Evolutionary conservation across 2,797 vertebrate genomes (phyloP), one percentile per base, ranked within the genome.

Genomic region (Astyanax mexicanus): DNA sequence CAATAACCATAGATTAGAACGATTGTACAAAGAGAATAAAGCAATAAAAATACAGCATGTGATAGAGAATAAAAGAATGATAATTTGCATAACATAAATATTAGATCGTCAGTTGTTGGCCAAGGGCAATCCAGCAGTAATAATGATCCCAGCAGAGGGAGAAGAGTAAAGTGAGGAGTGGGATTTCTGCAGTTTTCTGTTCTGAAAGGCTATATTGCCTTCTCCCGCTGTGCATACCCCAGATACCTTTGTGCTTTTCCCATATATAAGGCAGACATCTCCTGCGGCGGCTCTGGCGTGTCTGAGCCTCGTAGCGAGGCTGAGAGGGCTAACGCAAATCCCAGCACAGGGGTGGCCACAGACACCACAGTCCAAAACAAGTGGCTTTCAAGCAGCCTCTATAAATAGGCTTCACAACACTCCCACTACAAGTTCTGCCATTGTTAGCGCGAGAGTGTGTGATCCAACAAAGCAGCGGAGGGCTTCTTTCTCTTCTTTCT

Each of bases 391-490:
- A 69, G 3, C 49, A 55, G 10, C 6, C 64, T 47, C 23, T 78
- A 75, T 57, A 86, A 80, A 86, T 81, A 85, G 80, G 35, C 62
- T 66, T 77, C 32, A 58, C 49, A 58, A 86, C 69, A 68, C 74
- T 61, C 52, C 29, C 57, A 69, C 45, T 29, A 57, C 54, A 45
- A 29, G 29, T 44, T 68, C 17, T 55, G 61, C 35, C 25, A 75
- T 60, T 62, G 54, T 54, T 67, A 54, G 51, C 9, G 17, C 54
- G 17, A 62, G 44, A 57, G 60, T 65, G 32, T 65, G 42, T 37
- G 70, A 58, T 65, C 13, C 23, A 72, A 68, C 71, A 61, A 52
- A 68, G 29, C 40, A 25, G 42, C 12, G 60, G 49, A 6, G 40
- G 49, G 4, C 4, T 57, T 47, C 29, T 66, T 32, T 47, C 27